Conservation (phyloP, 2,113 vertebrate genomes). For the Gavialis gangeticus region DNA sequence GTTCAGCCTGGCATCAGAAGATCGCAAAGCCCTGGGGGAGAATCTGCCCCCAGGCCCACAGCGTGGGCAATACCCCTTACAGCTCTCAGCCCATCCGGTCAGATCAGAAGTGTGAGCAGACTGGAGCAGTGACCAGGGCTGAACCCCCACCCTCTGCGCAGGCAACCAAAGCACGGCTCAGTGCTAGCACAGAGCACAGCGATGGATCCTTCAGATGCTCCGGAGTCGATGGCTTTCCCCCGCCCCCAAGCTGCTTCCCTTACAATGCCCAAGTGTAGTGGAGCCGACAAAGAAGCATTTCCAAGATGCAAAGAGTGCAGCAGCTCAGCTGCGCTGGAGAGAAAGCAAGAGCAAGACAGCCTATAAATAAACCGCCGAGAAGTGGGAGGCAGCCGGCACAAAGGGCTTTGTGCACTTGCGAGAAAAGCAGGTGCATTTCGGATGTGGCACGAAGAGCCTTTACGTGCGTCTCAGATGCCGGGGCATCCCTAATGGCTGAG, state of each 20-base stretch:
- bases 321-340: slow-evolving; percentile 38
- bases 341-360: slow-evolving; percentile 42
- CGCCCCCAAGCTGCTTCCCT: background rate
- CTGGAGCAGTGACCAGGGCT: background rate
- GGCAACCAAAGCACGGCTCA: background rate
- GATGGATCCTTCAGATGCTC: background rate
- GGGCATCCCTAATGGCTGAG: slow-evolving; percentile 42
- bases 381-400: slow-evolving; percentile 68
- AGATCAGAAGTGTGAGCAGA: background rate
- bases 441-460: background rate
- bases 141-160: background rate
- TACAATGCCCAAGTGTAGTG: accelerated
- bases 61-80: background rate
- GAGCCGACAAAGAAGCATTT: background rate
- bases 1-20: background rate
- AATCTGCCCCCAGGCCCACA: background rate
- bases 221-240: background rate
- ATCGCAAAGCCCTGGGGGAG: background rate
- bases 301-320: background rate
- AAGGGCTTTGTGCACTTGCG: slow-evolving; percentile 62
- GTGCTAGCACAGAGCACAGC: accelerated
- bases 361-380: slow-evolving; percentile 75
- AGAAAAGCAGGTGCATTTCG: slow-evolving; percentile 55
- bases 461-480: slow-evolving; percentile 32
- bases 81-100: background rate